phyloP scores from a whole-genome alignment of 1,140 invertebrate genomes.

The Marisa cornuarietis region DNA sequence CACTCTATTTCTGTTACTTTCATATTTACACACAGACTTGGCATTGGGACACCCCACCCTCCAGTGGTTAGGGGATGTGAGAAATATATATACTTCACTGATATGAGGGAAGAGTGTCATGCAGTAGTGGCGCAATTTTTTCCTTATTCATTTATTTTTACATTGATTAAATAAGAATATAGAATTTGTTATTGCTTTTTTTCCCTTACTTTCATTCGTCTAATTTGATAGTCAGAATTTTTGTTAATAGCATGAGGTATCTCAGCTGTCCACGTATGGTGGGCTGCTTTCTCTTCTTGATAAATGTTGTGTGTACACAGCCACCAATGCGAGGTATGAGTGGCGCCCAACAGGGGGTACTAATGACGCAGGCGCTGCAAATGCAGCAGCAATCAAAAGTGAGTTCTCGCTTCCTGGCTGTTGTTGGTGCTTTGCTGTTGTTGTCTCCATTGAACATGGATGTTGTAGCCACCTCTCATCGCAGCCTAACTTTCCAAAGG shows the following conservation, averaged over 20 bases:
- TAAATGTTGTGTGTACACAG: constrained; percentile 5
- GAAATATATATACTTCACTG: no score
- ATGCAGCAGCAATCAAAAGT: constrained; percentile 42
- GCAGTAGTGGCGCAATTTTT: no score
- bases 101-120: no score
- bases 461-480: background rate
- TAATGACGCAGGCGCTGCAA: constrained; percentile 42
- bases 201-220: background rate
- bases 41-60: no score
- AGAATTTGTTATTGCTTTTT: background rate
- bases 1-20: no score
- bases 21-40: no score
- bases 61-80: no score
- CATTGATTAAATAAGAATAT: no score
- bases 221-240: background rate
- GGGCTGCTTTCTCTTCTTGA: background rate
- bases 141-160: no score
- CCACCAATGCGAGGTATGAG: constrained; percentile 15
- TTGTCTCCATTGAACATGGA: background rate
- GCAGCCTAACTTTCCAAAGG: background rate
- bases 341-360: constrained; percentile 13
- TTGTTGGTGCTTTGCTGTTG: background rate
- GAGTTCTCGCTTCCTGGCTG: background rate
- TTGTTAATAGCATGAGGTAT: background rate
- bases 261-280: background rate